phyloP scores from a whole-genome alignment of 2,888 invertebrate species.

The Teinopalpus imperialis region DNA sequence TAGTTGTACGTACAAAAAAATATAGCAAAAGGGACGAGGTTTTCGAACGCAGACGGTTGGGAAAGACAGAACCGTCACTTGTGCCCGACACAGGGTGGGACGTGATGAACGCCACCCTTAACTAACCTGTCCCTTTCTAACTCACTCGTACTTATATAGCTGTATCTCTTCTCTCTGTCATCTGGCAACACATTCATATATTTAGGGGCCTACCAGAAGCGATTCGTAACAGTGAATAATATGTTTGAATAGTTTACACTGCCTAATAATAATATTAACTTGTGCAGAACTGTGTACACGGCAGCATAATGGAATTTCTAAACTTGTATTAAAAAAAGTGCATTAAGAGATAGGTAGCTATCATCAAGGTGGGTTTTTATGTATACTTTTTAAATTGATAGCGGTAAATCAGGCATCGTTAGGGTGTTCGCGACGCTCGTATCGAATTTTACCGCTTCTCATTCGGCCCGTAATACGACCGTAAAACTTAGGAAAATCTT shows the following conservation, averaged over 20 bases:
- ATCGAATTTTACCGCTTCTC: constrained; percentile 70
- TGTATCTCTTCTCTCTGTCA: constrained; percentile 55
- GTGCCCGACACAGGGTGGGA: constrained; percentile 75
- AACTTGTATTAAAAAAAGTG: constrained; percentile 32
- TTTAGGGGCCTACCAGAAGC: constrained; percentile 69
- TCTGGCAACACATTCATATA: constrained; percentile 70
- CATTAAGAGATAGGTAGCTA: constrained; percentile 25
- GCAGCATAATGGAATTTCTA: constrained; percentile 34
- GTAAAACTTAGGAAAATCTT: constrained; percentile 76
- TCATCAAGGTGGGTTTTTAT: constrained; percentile 65
- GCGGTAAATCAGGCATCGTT: constrained; percentile 76
- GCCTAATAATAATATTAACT: constrained; percentile 61
- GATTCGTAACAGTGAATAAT: constrained; percentile 78
- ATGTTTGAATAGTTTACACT: constrained; percentile 63
- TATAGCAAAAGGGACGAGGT: constrained; percentile 54
- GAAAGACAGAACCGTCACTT: constrained; percentile 73
- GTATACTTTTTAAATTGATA: constrained; percentile 66
- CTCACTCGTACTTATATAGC: constrained; percentile 36
- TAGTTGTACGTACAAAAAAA: constrained; percentile 39
- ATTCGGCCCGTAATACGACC: constrained; percentile 59
- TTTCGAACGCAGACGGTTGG: constrained; percentile 67
- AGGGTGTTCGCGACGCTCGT: constrained; percentile 61
- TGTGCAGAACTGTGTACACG: constrained; percentile 28
- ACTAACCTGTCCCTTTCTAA: constrained; percentile 48
- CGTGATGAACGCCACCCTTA: constrained; percentile 72